Conservation (phyloP, 2,797 vertebrate genomes). For the Sebastes nivosus region DNA sequence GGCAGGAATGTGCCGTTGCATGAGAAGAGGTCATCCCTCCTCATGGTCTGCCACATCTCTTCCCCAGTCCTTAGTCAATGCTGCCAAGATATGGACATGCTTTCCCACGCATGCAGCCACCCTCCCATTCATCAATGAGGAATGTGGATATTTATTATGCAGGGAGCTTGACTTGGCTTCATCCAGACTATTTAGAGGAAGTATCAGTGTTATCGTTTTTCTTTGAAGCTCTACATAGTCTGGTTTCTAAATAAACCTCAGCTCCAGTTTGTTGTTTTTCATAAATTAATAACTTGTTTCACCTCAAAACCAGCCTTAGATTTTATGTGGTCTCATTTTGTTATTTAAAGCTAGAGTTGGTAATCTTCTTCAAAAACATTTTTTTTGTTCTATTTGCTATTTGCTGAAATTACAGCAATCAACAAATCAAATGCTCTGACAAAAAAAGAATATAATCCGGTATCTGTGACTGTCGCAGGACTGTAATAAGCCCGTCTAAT, state of each 20-base stretch:
- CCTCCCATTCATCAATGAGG: slow-evolving; percentile 32
- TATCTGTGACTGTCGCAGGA: no score
- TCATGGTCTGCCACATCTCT: slow-evolving; percentile 35
- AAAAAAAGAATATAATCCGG: no score
- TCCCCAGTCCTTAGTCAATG: slow-evolving; percentile 41
- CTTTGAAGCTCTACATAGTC: slow-evolving; percentile 13
- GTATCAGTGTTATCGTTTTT: not conserved
- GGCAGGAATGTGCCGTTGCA: slow-evolving; percentile 76
- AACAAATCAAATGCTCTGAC: no score
- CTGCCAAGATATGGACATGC: slow-evolving; percentile 46
- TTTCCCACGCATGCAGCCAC: slow-evolving; percentile 56
- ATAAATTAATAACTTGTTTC: not conserved
- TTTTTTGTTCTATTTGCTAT: no score
- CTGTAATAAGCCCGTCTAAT: no score
- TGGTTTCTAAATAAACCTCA: slow-evolving; percentile 5
- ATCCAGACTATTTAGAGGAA: slow-evolving; percentile 12
- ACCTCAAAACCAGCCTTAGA: not conserved
- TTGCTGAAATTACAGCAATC: no score
- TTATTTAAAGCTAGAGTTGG: not conserved
- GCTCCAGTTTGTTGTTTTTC: not conserved
- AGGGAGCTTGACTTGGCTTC: slow-evolving; percentile 18
- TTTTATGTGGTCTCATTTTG: not conserved
- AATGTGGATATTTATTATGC: slow-evolving; percentile 36
- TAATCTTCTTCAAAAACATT: rapidly evolving
- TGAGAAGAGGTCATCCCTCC: slow-evolving; percentile 77